A percentile compares a stretch with the other conserved stretches of the same genome.
Evolutionary conservation across 2,113 vertebrate species (phyloP).

Genomic region (Cyprinodon variegatus): DNA sequence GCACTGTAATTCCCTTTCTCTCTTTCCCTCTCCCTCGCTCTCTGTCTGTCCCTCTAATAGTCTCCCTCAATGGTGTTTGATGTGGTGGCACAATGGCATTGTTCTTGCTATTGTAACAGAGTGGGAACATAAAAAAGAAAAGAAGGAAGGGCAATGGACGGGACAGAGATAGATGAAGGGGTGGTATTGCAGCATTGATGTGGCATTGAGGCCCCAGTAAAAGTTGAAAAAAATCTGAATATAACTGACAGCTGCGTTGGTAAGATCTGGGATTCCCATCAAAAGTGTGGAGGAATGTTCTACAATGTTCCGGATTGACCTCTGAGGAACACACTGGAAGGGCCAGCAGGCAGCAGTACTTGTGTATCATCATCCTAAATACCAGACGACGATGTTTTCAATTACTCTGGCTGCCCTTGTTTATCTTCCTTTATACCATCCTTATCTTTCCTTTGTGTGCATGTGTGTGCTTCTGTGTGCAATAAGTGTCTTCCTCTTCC

Average conservation of each 20-base stretch:
- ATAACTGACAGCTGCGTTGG: conserved; percentile 74
- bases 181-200: conserved; percentile 73
- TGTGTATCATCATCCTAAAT: conserved; percentile 54
- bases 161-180: conserved; percentile 75
- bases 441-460: conserved; percentile 47
- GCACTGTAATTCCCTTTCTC: conserved; percentile 71
- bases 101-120: conserved; percentile 74
- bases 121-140: conserved; percentile 46
- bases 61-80: conserved; percentile 57
- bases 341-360: conserved; percentile 48
- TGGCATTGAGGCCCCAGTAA: conserved; percentile 77
- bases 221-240: conserved; percentile 70
- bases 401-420: conserved; percentile 55
- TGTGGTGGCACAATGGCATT: conserved; percentile 77
- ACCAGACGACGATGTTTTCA: conserved; percentile 59
- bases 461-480: background rate
- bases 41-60: conserved; percentile 30
- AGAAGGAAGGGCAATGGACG: conserved; percentile 49
- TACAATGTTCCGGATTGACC: conserved; percentile 60
- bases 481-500: background rate
- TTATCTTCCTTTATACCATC: conserved; percentile 37
- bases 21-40: conserved; percentile 32
- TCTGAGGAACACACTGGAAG: conserved; percentile 50
- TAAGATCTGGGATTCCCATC: conserved; percentile 75
- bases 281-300: conserved; percentile 56